Percentiles rank a stretch among this genome's conserved stretches.
Conservation (phyloP, 2,113 vertebrate genomes). For the Peucedramus taeniatus region DNA sequence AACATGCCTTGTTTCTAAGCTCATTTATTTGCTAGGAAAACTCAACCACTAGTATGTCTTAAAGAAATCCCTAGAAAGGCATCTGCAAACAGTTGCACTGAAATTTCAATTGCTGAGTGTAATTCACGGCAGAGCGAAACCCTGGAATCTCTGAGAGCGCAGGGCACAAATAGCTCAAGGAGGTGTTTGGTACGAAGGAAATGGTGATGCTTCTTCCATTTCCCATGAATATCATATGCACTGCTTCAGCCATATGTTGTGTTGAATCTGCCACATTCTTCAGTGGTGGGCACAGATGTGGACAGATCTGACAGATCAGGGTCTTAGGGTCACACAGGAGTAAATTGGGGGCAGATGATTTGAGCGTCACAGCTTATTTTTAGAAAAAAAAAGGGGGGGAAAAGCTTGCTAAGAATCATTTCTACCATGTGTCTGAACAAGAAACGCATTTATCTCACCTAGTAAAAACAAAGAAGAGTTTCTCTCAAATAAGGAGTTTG, state of each 20-base stretch:
- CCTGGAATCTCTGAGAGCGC: slow-evolving; percentile 21
- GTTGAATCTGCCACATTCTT: slow-evolving; percentile 71
- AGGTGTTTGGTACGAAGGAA: slow-evolving; percentile 68
- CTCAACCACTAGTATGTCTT: background rate
- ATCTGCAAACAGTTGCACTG: slow-evolving; percentile 59
- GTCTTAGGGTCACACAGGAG: slow-evolving; percentile 88
- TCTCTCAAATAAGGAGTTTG: slow-evolving; percentile 5
- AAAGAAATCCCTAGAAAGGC: slow-evolving; percentile 35
- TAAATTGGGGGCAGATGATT: slow-evolving; percentile 98
- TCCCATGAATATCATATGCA: slow-evolving; percentile 77
- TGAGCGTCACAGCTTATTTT: slow-evolving; percentile 78
- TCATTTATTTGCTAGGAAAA: slow-evolving; percentile 34
- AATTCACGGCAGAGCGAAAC: slow-evolving; percentile 52
- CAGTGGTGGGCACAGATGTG: slow-evolving; percentile 76
- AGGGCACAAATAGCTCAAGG: slow-evolving; percentile 67
- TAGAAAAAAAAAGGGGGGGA: slow-evolving; percentile 11
- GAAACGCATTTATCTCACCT: slow-evolving; percentile 48
- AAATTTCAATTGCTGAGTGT: slow-evolving; percentile 24
- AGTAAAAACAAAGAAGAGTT: slow-evolving; percentile 41
- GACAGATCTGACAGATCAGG: slow-evolving; percentile 79
- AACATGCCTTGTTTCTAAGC: slow-evolving; percentile 36
- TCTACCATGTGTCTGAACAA: slow-evolving; percentile 69
- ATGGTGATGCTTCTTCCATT: slow-evolving; percentile 64
- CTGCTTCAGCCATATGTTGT: slow-evolving; percentile 72
- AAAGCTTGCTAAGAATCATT: slow-evolving; percentile 63